phyloP scores from a whole-genome alignment of 2,113 vertebrate genomes.

The Pterocles gutturalis region DNA sequence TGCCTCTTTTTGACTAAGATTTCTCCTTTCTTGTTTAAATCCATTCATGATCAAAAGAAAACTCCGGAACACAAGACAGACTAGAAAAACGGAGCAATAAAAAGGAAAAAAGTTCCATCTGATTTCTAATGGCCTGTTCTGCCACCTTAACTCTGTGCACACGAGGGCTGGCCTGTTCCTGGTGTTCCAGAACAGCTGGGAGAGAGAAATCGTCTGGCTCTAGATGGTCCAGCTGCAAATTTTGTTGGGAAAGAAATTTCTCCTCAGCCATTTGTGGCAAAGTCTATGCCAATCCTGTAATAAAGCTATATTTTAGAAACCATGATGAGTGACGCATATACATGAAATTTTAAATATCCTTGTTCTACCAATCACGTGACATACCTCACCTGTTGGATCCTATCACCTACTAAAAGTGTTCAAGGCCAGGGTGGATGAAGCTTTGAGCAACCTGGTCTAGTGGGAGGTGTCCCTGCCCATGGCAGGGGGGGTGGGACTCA shows the following conservation, averaged over 20 bases:
- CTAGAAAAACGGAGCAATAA: accelerated
- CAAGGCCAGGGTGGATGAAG: too few species aligned
- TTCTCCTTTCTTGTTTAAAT: background rate
- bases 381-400: background rate
- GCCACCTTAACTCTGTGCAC: background rate
- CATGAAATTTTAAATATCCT: background rate
- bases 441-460: too few species aligned
- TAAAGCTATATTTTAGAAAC: background rate
- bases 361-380: background rate
- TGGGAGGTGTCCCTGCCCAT: too few species aligned
- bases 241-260: background rate
- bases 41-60: background rate
- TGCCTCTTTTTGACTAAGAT: background rate
- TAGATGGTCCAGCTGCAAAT: background rate
- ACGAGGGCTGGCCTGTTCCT: background rate
- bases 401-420: background rate
- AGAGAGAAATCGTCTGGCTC: accelerated
- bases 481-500: too few species aligned
- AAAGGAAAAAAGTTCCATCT: background rate
- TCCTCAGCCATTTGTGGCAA: background rate
- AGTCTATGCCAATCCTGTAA: background rate
- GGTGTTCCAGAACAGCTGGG: background rate
- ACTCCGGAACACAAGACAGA: background rate
- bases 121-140: background rate
- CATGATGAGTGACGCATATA: accelerated